Base-by-base conservation (phyloP, 2,888 invertebrate genomes). In the Drosophila limbata region DNA sequence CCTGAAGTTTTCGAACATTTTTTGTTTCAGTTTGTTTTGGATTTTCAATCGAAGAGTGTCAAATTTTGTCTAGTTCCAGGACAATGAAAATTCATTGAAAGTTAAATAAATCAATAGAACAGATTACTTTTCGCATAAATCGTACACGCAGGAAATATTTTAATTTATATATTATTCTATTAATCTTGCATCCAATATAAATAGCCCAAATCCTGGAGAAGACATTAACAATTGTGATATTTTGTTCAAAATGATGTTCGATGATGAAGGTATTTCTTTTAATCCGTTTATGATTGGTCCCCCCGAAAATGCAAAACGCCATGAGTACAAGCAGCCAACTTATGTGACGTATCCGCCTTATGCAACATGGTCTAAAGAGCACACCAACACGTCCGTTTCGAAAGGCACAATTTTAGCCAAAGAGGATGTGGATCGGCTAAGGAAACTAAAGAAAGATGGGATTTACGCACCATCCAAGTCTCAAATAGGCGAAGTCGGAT, bases 241-340 rank as follows among this genome's bases (percentile, higher is more conserved):
- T 37, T 39, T 40, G 28, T 11, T n/a, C 37, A 69, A 62, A 15
- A 85, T 83, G 81, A 65, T 79, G 44, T 28, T 61, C 9, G 67
- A 79, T n/a, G 69, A 79, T 21, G 71, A 66, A 33, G 33, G 51
- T 0, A 19, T 59, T 3, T 39, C 60, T 10, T 84, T 84, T 40
- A 73, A 84, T 72, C 84, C 84, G 1, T 84, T 84, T 33, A 75
- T 56, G 33, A 55, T 84, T 5, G 84, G 84, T 1, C 67, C 72
- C 0, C 37, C 68, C 3, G 45, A 68, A 9, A 19, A 39, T 17
- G 5, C 39, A 3, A 15, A 40, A 3, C 47, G 45, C 3, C 9
- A 47, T 17, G 45, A 47, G 13, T 57, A 57, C 28, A 57, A 57
- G 6, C 57, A 57, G 37, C 84, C 82, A 3, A 56, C 25, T 2